A percentile compares a stretch with the other conserved stretches of the same genome.
These are phyloP conservation scores for Ephestia elutella DNA, from an alignment of 1,140 invertebrate genomes.

Conservation along the genomic window DNA sequence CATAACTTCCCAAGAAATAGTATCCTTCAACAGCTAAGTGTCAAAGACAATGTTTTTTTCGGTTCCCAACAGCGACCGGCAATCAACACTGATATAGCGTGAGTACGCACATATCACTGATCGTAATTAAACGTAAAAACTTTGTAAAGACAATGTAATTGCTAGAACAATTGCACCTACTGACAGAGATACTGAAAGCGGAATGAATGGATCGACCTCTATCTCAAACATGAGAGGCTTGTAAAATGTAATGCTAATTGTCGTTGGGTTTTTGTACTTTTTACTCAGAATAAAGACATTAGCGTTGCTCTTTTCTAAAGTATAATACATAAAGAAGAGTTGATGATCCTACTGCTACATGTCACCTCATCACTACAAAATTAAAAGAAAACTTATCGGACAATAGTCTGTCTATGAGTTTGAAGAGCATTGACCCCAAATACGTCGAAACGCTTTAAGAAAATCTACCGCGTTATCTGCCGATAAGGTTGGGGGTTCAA, in stretches of 20 bases:
- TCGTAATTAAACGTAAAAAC: constrained; percentile 2
- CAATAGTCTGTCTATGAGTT: not conserved
- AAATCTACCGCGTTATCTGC: not conserved
- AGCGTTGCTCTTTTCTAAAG: no score
- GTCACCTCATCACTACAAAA: no score
- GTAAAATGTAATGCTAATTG: not conserved
- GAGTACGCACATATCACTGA: not conserved
- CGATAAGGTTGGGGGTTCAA: not conserved
- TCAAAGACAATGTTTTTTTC: not conserved
- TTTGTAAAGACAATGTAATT: constrained; percentile 4
- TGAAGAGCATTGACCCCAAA: not conserved
- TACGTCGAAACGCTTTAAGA: not conserved
- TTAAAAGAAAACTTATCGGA: not conserved
- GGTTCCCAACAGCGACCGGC: not conserved
- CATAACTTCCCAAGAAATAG: no score
- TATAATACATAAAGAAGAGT: no score
- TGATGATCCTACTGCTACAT: no score
- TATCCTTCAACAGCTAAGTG: not conserved
- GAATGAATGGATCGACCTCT: not conserved
- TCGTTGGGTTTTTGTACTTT: not conserved
- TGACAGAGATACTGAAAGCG: not conserved
- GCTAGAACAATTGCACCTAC: not conserved
- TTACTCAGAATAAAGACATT: no score
- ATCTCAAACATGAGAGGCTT: not conserved
- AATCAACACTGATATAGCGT: not conserved